Evolutionary conservation across 2,113 vertebrate genomes (phyloP), one percentile per base, ranked within the genome.

Genomic region (Crotalus horridus): DNA sequence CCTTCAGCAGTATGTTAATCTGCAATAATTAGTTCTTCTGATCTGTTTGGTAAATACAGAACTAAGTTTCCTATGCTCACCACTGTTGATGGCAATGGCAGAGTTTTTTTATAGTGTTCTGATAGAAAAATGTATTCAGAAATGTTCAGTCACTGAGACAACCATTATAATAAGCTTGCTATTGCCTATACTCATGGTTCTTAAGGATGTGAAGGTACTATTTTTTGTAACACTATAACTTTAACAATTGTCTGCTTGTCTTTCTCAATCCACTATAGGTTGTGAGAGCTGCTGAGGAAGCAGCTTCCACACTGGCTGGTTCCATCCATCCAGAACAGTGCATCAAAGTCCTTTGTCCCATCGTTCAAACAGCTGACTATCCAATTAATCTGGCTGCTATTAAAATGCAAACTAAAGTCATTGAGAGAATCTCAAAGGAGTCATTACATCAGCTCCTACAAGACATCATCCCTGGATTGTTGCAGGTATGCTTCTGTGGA

Each of bases 361-460:
- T 99, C 93, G 99, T 99, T 94, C 99, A 99, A 97, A 99, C 99
- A 0, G 99, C 99, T 7, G 99, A 99, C 97, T 99, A 99, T 96
- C 99, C 99, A 96, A 99, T 99, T 97, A 99, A 99, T 94, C 98
- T 99, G 89, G 99, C 99, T 2, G 99, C 99, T 96, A 99, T 99
- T 97, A 99, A 99, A 97, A 99, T 99, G 99, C 99, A 99, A 96
- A 99, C 99, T 0, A 99, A 99, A 96, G 99, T 99, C 89, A 99
- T 99, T 0, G 99, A 99, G 97, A 98, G 99, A 97, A 99, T 99
- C 85, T 95, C 98, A 95, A 99, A 99, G 98, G 99, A 99, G 89
- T 98, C 98, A 0, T 96, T 99, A 92, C 97, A 99, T 94, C 98
- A 98, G 95, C 98, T 99, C 92, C 98, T 99, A 51, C 98, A 98